phyloP scores from a whole-genome alignment of 2,797 vertebrate species.

The Lagorchestes hirsutus region DNA sequence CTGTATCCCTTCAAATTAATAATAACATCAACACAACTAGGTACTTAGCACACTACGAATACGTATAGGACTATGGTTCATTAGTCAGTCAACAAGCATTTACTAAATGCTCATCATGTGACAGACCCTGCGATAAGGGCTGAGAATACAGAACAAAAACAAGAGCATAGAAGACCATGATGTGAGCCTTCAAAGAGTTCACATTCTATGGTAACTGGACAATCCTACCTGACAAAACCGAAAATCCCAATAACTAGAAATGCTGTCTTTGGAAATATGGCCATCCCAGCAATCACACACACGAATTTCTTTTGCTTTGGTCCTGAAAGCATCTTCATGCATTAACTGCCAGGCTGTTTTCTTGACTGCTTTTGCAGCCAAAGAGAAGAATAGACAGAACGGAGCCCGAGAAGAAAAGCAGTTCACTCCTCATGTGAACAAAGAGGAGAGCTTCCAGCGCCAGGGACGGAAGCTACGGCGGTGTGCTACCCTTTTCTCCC shows the following conservation, averaged over 20 bases:
- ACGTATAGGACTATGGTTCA: not conserved
- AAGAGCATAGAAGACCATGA: not conserved
- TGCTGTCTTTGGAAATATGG: conserved; percentile 62
- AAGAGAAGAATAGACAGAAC: conserved; percentile 33
- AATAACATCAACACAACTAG: conserved; percentile 49
- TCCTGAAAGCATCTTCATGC: conserved; percentile 5
- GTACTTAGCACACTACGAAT: conserved; percentile 53
- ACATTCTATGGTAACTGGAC: conserved; percentile 54
- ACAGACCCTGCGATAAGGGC: not conserved
- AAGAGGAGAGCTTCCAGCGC: conserved; percentile 31
- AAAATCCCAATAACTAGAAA: conserved; percentile 51
- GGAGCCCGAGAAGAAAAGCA: conserved; percentile 24
- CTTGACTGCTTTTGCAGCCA: not conserved
- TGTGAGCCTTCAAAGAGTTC: not conserved
- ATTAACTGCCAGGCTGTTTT: not conserved
- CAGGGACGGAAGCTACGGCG: not conserved
- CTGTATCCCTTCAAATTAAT: conserved; percentile 37
- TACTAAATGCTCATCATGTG: not conserved
- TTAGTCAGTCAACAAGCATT: not conserved
- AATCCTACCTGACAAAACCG: conserved; percentile 61
- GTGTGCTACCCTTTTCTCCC: not conserved
- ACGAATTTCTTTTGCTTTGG: conserved; percentile 40
- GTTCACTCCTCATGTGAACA: conserved; percentile 7
- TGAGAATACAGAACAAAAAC: not conserved
- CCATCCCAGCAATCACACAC: conserved; percentile 41